These are phyloP conservation scores for Hystrix brachyura DNA, from an alignment of 2,113 vertebrate genomes.

Conservation along the genomic window DNA sequence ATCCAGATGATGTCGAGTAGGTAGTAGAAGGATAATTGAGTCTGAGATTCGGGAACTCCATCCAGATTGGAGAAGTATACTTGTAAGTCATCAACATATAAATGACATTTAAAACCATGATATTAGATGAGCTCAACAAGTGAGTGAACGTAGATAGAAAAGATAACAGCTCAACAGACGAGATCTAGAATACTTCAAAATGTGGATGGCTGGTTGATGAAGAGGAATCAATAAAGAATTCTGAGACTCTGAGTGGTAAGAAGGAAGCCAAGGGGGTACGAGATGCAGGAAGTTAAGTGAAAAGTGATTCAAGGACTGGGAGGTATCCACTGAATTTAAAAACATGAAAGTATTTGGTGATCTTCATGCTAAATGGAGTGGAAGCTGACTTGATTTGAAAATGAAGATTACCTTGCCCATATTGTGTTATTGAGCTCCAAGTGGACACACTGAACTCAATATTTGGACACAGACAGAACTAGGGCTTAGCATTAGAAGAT, in stretches of 20 bases:
- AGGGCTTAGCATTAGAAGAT: background rate
- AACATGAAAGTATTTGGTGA: background rate
- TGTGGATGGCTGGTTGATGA: background rate
- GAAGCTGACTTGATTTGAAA: conserved; percentile 21
- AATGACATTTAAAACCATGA: background rate
- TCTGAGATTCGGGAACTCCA: background rate
- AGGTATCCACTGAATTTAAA: background rate
- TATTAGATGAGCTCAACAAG: background rate
- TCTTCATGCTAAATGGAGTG: background rate
- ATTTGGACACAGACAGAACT: background rate
- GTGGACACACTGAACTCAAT: conserved; percentile 16
- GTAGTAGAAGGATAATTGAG: background rate
- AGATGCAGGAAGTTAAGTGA: background rate
- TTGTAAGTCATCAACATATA: background rate
- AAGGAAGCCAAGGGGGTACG: background rate
- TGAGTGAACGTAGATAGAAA: background rate
- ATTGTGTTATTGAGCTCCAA: background rate
- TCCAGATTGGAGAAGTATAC: background rate
- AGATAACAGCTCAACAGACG: background rate
- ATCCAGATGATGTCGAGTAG: background rate
- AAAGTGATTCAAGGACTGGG: background rate
- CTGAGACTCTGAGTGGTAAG: background rate
- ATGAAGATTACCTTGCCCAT: conserved; percentile 3
- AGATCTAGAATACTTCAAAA: background rate
- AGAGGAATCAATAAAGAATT: background rate